Evolutionary conservation across 2,888 invertebrate species (phyloP), one percentile per base, ranked within the genome.

Genomic region (Drosophila ustulata): DNA sequence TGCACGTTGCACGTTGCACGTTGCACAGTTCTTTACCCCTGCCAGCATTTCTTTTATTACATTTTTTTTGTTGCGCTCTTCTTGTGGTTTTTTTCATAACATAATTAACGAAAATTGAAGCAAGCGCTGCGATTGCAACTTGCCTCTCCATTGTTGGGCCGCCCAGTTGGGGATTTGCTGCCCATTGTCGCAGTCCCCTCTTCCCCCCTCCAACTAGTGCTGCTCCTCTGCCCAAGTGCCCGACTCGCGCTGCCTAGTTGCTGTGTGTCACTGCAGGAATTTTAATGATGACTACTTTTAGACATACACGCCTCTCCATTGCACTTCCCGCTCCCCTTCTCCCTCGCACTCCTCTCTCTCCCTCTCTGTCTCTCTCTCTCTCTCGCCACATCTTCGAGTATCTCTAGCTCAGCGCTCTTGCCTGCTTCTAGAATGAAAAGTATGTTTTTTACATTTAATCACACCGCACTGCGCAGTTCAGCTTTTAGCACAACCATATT

Each of bases 241-340:
- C n/a, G 51, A n/a, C 34, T 9, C 32, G 23, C 55, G 4, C 57
- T 75, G 75, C 58, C 51, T 58, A 58, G 75, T 59, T 69, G 72
- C 76, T 79, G 75, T 89, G 78, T 86, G 82, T 82, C 88, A 82
- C 80, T 86, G 82, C 61, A 78, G 89, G 89, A 88, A 89, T 89
- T 90, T 89, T 89, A 89, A 89, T 89, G 89, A 89, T 89, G 90
- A 89, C 90, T 89, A 80, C 86, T 89, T 89, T 89, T 88, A 86
- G 88, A 75, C 84, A 84, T 78, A 88, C 83, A 87, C 85, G 80
- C 80, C 85, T 80, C 85, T 84, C 75, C 82, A 78, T 71, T 64
- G 78, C 66, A 75, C 71, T 37, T 49, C 13, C 32, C 30, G 2
- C 47, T 5, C 3, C 59, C 45, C 46, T n/a, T 43, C 43, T 6